A percentile compares a stretch with the other conserved stretches of the same genome.
Evolutionary conservation across 2,113 vertebrate species (phyloP).

Genomic region (Rhinogobius similis): DNA sequence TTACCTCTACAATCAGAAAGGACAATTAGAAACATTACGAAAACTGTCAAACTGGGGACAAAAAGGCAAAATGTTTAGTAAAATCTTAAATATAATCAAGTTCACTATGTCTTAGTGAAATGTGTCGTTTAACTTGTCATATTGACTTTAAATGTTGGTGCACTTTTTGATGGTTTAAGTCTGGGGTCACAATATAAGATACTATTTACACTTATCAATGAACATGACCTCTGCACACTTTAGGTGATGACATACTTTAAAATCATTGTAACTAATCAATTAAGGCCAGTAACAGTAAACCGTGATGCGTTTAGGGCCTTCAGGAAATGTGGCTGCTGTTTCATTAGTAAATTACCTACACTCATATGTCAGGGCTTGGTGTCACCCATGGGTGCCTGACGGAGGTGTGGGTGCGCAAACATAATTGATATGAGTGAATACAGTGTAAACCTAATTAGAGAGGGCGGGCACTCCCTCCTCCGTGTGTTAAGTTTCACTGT

Average conservation of each 20-base stretch:
- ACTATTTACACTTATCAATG: neutral
- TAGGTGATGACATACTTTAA: neutral
- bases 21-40: no score
- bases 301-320: slow-evolving; percentile 3
- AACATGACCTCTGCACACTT: neutral
- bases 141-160: no score
- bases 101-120: no score
- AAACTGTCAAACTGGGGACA: no score
- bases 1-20: no score
- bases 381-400: neutral
- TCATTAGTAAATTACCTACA: slow-evolving; percentile 4
- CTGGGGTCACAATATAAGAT: no score
- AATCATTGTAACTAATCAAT: neutral
- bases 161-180: no score
- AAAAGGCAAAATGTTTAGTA: no score
- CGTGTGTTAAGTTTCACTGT: slow-evolving; percentile 1
- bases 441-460: neutral
- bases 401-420: neutral
- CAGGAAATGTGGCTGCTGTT: slow-evolving; percentile 5
- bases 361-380: neutral
- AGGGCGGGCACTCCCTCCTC: neutral
- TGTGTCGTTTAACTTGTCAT: no score
- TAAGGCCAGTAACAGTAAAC: neutral
- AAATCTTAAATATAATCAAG: no score
- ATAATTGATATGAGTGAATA: slow-evolving; percentile 1